These are phyloP conservation scores for Irena cyanogastra DNA, from an alignment of 2,113 vertebrate species.

Conservation along the genomic window DNA sequence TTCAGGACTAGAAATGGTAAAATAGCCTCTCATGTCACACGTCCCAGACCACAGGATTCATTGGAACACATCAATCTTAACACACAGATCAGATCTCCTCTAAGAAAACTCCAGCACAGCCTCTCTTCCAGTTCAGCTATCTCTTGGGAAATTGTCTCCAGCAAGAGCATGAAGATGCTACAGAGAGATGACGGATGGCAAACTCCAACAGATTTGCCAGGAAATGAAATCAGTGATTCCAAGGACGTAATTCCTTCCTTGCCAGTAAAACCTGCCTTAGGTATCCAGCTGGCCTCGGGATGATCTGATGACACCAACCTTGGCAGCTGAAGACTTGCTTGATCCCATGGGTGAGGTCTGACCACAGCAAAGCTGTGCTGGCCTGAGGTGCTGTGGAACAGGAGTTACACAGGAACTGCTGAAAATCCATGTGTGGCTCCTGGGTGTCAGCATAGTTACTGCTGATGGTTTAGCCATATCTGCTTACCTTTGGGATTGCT, in stretches of 20 bases:
- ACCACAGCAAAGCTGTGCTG: background rate
- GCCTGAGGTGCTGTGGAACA: background rate
- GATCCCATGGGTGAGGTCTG: background rate
- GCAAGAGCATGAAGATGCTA: background rate
- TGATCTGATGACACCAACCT: background rate
- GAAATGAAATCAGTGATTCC: background rate
- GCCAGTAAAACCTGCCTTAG: background rate
- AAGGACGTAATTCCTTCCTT: background rate
- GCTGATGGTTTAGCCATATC: background rate
- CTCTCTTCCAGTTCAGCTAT: background rate
- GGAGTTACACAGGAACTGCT: background rate
- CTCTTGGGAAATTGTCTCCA: background rate
- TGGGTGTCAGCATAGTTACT: background rate
- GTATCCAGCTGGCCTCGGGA: background rate
- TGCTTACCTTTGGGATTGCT: background rate
- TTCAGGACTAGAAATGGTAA: background rate
- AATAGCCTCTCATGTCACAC: background rate
- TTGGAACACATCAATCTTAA: background rate
- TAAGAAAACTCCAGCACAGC: background rate
- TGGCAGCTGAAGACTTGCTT: background rate
- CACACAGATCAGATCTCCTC: background rate
- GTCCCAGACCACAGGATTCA: background rate
- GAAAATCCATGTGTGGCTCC: background rate
- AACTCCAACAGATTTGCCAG: background rate
- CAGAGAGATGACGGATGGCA: background rate